These are phyloP conservation scores for Oscheius sp. DNA, from an alignment of 2,888 invertebrate species.

Conservation along the genomic window DNA sequence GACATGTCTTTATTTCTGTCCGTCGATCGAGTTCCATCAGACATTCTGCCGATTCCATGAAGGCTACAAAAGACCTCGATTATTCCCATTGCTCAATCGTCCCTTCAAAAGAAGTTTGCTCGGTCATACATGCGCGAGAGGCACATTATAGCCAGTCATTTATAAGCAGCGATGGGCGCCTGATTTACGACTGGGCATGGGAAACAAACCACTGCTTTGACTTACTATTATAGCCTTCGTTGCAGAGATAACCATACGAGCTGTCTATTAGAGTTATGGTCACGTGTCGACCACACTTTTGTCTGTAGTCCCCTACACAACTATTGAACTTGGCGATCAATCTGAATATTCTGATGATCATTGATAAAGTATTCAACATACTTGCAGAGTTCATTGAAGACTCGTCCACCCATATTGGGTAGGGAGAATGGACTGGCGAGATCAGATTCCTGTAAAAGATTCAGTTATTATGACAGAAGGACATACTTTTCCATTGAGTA, in stretches of 20 bases:
- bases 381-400: conserved; percentile 72
- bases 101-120: background rate
- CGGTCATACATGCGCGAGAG: conserved; percentile 3
- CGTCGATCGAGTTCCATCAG: conserved; percentile 72
- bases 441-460: conserved; percentile 41
- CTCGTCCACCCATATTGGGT: conserved; percentile 71
- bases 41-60: conserved; percentile 72
- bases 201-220: conserved; percentile 27
- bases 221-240: conserved; percentile 72
- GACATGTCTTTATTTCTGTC: conserved; percentile 68
- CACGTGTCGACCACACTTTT: conserved; percentile 68
- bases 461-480: background rate
- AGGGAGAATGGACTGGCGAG: conserved; percentile 64
- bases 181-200: conserved; percentile 34
- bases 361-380: conserved; percentile 32
- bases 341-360: conserved; percentile 44
- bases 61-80: conserved; percentile 55
- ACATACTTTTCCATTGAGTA: conserved; percentile 66
- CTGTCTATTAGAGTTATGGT: conserved; percentile 72
- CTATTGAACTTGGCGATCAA: conserved; percentile 70
- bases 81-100: background rate
- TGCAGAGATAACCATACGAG: conserved; percentile 73
- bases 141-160: conserved; percentile 31
- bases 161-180: conserved; percentile 34
- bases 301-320: conserved; percentile 65